Evolutionary conservation across 92 coral and sea anemone genomes (phyloP), one percentile per base, ranked within the genome.

Genomic region (Ricordea florida): DNA sequence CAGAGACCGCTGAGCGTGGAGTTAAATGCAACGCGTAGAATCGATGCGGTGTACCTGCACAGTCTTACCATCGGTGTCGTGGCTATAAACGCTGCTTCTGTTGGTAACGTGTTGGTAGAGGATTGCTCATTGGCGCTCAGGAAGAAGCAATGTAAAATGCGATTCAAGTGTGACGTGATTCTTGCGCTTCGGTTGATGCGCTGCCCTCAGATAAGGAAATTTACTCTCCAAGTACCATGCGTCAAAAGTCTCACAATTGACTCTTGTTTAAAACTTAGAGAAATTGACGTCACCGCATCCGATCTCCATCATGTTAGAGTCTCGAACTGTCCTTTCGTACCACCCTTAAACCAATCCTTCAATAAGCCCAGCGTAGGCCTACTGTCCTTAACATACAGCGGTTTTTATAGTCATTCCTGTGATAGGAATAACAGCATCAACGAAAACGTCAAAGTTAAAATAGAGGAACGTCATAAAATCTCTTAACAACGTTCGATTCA

Each of bases 151-250:
- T 77, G 97, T 53, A 74, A 72, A 32, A 73, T 90, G 84, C 84
- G 75, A 31, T 63, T 90, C 38, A 87, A 84, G 53, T 90, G 93
- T 66, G 80, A 74, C 26, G 34, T 51, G 5, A 33, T 90, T 28
- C 75, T 80, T 6, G 88, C 84, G 17, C 53, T 90, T 31, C 64
- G 97, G 33, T 62, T 90, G 30, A 27, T 87, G 56, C 66, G 64
- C 16, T 90, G 96, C 44, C 57, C 72, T 58, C 68, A 66, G 43
- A 74, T 90, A 57, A 87, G 41, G 44, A 78, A 69, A n/a, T 87
- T 90, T 45, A 62, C 84, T 38, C 76, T 87, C 1, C 76, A 73
- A 14, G 93, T 87, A 2, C 85, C 89, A 40, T 45, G 72, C 42
- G 77, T 90, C 4, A 53, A 62, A 31, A 71, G 31, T 41, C 78